These are phyloP conservation scores for Torymus tubicola DNA, from an alignment of 2,888 invertebrate genomes.

Conservation along the genomic window DNA sequence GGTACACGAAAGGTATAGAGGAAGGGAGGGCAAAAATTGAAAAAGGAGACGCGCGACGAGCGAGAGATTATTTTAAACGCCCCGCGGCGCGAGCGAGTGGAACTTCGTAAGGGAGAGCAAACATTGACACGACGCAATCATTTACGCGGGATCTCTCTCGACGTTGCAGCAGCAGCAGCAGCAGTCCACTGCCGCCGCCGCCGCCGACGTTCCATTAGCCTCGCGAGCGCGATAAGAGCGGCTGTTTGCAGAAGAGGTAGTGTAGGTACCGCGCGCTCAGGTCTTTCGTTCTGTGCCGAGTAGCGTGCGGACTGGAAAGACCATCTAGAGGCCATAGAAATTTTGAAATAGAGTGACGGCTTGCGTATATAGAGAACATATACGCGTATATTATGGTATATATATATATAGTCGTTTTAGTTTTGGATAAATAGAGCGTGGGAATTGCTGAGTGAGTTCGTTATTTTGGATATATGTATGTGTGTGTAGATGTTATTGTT, in stretches of 20 bases:
- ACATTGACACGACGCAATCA: conserved; percentile 65
- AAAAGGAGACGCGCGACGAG: conserved; percentile 9
- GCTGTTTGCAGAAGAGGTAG: conserved; percentile 60
- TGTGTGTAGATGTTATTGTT: too few relatives aligned
- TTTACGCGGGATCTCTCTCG: conserved; percentile 62
- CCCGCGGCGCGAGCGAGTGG: conserved; percentile 43
- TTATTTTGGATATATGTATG: too few relatives aligned
- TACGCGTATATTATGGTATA: neutral
- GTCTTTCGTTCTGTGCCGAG: too few relatives aligned
- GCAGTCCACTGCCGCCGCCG: neutral
- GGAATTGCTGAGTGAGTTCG: neutral
- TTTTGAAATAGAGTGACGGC: conserved; percentile 26
- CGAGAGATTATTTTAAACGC: conserved; percentile 54
- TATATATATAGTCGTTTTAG: conserved; percentile 6
- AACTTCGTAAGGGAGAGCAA: conserved; percentile 64
- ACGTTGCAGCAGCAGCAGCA: conserved; percentile 61
- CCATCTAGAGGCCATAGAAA: conserved; percentile 41
- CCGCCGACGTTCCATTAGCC: too few relatives aligned
- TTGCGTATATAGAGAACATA: neutral
- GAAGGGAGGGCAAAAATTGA: conserved; percentile 18
- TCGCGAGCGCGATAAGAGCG: conserved; percentile 51
- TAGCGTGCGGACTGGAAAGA: conserved; percentile 28
- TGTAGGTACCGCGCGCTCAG: conserved; percentile 30
- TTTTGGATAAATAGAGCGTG: conserved; percentile 29
- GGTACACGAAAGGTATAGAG: neutral